A percentile compares a stretch with the other conserved stretches of the same genome.
phyloP scores from a whole-genome alignment of 1,140 invertebrate genomes.

The Chironomus tepperi region DNA sequence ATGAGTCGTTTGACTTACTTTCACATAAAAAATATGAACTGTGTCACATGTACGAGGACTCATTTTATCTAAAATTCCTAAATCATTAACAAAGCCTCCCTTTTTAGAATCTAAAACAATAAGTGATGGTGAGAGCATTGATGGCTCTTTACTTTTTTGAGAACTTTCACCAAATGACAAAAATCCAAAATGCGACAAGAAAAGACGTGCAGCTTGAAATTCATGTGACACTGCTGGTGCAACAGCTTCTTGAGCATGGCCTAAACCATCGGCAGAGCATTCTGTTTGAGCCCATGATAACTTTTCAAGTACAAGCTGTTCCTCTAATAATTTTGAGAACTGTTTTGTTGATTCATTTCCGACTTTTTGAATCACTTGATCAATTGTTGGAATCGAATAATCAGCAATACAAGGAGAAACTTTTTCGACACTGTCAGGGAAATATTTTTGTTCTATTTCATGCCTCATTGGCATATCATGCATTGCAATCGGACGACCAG shows the following conservation, averaged over 20 bases:
- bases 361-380: slow-evolving; percentile 49
- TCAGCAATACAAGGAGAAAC: slow-evolving; percentile 68
- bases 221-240: slow-evolving; percentile 77
- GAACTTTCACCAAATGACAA: slow-evolving; percentile 59
- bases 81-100: slow-evolving; percentile 60
- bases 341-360: slow-evolving; percentile 45
- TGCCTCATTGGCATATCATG: slow-evolving; percentile 53
- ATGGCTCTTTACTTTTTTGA: slow-evolving; percentile 33
- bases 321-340: slow-evolving; percentile 44
- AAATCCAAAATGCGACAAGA: slow-evolving; percentile 91
- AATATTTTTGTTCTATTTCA: slow-evolving; percentile 63
- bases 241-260: slow-evolving; percentile 57
- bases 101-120: slow-evolving; percentile 66
- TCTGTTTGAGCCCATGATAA: slow-evolving; percentile 39
- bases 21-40: slow-evolving; percentile 90
- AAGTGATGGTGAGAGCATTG: slow-evolving; percentile 48
- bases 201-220: slow-evolving; percentile 87
- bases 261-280: slow-evolving; percentile 36
- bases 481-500: slow-evolving; percentile 68
- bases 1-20: slow-evolving; percentile 66
- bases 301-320: slow-evolving; percentile 42
- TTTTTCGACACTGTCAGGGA: slow-evolving; percentile 73
- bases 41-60: slow-evolving; percentile 84
- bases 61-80: slow-evolving; percentile 65
- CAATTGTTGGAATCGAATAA: slow-evolving; percentile 58